Evolutionary conservation across 1,140 invertebrate genomes (phyloP).

Genomic region (Papilio polyxenes): DNA sequence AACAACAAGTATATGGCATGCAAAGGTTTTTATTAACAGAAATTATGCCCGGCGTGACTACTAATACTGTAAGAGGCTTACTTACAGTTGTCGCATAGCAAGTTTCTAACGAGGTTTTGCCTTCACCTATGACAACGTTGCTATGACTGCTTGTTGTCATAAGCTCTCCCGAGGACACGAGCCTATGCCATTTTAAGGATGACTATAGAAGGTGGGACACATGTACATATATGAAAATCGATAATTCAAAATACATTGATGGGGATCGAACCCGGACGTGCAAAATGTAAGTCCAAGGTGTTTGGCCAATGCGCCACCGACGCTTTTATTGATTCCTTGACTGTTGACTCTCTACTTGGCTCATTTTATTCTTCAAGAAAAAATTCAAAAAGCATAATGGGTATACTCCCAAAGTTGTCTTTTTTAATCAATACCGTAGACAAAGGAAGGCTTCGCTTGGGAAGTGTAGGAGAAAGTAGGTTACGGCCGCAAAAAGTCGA

Average conservation of each 20-base stretch:
- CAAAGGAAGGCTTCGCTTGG: slow-evolving; percentile 33
- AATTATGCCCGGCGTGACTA: not conserved
- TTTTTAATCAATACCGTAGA: slow-evolving; percentile 39
- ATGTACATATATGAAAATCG: too few relatives aligned
- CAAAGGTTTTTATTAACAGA: not conserved
- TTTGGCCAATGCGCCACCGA: too few relatives aligned
- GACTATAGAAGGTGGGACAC: too few relatives aligned
- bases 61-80: slow-evolving; percentile 8
- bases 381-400: not conserved
- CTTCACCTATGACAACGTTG: too few relatives aligned
- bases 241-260: too few relatives aligned
- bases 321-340: too few relatives aligned
- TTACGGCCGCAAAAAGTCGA: slow-evolving; percentile 37
- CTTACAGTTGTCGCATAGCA: not conserved
- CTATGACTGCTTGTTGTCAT: too few relatives aligned
- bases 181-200: too few relatives aligned
- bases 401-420: slow-evolving; percentile 22
- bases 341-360: not conserved
- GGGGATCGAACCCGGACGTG: too few relatives aligned
- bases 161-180: too few relatives aligned
- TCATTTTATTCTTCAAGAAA: not conserved
- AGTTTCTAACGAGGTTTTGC: not conserved
- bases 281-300: too few relatives aligned
- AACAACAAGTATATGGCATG: too few relatives aligned
- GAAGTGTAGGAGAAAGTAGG: slow-evolving; percentile 38